A percentile compares a stretch with the other conserved stretches of the same genome.
Conservation (phyloP, 2,797 vertebrate genomes). For the Argentina silus region DNA sequence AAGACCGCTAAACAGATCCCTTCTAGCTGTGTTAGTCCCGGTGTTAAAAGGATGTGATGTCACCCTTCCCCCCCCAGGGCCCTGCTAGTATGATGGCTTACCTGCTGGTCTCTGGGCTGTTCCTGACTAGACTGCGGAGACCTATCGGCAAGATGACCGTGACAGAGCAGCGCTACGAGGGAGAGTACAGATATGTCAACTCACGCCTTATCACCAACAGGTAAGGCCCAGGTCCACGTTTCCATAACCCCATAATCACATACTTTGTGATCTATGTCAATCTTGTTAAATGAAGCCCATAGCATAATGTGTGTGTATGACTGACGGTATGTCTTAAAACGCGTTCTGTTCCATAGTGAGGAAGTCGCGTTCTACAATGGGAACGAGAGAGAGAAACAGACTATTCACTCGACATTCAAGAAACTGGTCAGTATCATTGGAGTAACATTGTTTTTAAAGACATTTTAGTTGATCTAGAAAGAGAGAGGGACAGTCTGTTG, state of each 20-base stretch:
- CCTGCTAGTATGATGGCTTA: constrained; percentile 94
- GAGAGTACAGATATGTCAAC: constrained; percentile 97
- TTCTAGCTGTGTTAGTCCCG: neutral
- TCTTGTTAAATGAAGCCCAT: neutral
- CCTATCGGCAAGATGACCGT: constrained; percentile 99
- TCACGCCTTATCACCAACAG: constrained; percentile 98
- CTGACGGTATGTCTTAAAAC: neutral
- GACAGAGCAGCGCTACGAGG: constrained; percentile 93
- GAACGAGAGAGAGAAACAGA: constrained; percentile 93
- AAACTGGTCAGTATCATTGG: constrained; percentile 84
- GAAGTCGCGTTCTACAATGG: constrained; percentile 99
- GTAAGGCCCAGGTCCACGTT: constrained; percentile 64
- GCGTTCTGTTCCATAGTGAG: constrained; percentile 79
- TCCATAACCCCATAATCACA: neutral
- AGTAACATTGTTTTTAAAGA: no score
- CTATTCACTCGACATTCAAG: constrained; percentile 88
- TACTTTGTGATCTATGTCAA: neutral
- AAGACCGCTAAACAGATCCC: neutral
- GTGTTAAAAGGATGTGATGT: constrained; percentile 1
- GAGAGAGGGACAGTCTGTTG: no score
- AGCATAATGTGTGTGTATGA: neutral
- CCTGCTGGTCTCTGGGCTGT: constrained; percentile 92
- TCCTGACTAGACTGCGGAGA: constrained; percentile 91
- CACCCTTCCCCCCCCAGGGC: constrained; percentile 75
- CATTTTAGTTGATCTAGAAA: no score